Evolutionary conservation across 2,113 vertebrate species (phyloP).

Genomic region (Cololabis saira): DNA sequence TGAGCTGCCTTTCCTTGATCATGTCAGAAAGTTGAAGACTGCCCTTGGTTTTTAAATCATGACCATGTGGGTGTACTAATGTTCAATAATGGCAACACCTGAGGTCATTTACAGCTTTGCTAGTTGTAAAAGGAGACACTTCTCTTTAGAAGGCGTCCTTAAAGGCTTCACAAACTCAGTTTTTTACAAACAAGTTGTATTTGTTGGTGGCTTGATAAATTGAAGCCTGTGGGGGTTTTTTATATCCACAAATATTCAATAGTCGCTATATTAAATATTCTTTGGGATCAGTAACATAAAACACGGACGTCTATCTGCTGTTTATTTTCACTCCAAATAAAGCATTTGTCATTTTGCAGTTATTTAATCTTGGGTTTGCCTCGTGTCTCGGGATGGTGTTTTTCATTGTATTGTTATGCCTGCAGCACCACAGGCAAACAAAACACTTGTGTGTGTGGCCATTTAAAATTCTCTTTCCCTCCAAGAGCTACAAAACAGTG

Average conservation of each 20-base stretch:
- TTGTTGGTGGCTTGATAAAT: slow-evolving; percentile 28
- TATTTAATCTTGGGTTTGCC: slow-evolving; percentile 33
- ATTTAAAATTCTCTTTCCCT: slow-evolving; percentile 68
- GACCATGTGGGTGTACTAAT: slow-evolving; percentile 1
- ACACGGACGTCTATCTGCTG: slow-evolving; percentile 35
- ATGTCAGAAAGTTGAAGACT: slow-evolving; percentile 7
- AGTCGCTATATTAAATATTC: slow-evolving; percentile 50
- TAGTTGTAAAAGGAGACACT: not conserved
- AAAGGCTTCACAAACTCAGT: not conserved
- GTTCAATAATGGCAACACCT: not conserved
- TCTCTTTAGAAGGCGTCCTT: not conserved
- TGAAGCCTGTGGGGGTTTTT: slow-evolving; percentile 38
- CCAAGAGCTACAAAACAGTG: slow-evolving; percentile 65
- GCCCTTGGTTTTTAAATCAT: slow-evolving; percentile 23
- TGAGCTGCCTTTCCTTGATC: slow-evolving; percentile 18
- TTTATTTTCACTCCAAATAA: slow-evolving; percentile 52
- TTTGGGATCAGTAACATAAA: slow-evolving; percentile 38
- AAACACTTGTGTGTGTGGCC: slow-evolving; percentile 31
- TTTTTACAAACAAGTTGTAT: slow-evolving; percentile 21
- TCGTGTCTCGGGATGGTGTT: slow-evolving; percentile 27
- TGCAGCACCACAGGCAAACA: slow-evolving; percentile 44
- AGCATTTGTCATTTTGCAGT: slow-evolving; percentile 47
- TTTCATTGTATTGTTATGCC: slow-evolving; percentile 37
- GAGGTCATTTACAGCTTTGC: not conserved
- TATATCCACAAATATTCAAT: slow-evolving; percentile 61